These are phyloP conservation scores for Marmota monax DNA, from an alignment of 2,113 vertebrate species.

Conservation along the genomic window DNA sequence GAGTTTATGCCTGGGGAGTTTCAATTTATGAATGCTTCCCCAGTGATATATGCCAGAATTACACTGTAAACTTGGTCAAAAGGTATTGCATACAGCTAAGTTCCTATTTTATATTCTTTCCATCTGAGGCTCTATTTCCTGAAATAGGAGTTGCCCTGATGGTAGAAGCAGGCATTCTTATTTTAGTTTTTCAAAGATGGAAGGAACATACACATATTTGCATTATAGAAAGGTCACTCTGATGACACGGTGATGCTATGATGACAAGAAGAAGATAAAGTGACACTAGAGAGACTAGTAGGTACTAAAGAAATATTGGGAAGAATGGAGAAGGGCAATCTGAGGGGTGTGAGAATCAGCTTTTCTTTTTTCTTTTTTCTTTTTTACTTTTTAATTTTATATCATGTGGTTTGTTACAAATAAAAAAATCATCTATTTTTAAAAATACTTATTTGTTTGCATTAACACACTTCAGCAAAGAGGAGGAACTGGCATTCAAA, in stretches of 20 bases:
- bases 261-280: background rate
- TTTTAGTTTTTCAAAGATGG: background rate
- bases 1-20: background rate
- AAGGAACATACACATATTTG: background rate
- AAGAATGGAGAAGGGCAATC: background rate
- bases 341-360: background rate
- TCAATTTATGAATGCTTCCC: background rate
- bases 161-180: background rate
- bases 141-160: background rate
- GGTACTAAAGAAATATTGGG: background rate
- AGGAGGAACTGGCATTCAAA: no score
- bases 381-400: no score
- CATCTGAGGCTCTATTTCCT: background rate
- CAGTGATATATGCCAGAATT: background rate
- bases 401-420: no score
- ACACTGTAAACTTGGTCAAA: background rate
- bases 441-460: no score
- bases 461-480: no score
- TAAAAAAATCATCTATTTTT: no score
- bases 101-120: background rate
- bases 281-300: background rate
- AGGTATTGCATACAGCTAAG: background rate
- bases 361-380: background rate
- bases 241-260: background rate
- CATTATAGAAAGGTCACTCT: constrained; percentile 2